These are phyloP conservation scores for Luehdorfia chinensis DNA, from an alignment of 1,140 invertebrate species.

Conservation along the genomic window DNA sequence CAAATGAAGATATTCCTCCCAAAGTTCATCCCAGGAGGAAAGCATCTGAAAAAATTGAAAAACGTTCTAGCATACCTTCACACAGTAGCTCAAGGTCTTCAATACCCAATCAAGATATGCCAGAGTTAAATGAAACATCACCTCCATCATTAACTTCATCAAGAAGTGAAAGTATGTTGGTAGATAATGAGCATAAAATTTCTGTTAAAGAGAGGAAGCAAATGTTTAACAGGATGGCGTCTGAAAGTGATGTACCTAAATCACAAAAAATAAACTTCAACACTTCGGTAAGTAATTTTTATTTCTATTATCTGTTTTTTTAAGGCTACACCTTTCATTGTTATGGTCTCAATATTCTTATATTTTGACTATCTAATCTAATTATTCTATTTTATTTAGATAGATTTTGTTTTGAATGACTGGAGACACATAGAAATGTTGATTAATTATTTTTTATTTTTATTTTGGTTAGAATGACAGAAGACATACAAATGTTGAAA, in stretches of 20 bases:
- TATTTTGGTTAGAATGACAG: no score
- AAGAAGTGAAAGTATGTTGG: constrained; percentile 57
- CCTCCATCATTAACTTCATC: constrained; percentile 40
- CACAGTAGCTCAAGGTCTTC: constrained; percentile 27
- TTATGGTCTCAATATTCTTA: no score
- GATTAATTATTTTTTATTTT: no score
- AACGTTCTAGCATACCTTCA: constrained; percentile 34
- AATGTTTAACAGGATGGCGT: constrained; percentile 94
- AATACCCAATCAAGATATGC: constrained; percentile 36
- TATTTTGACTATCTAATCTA: no score
- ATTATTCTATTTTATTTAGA: no score
- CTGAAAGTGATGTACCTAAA: constrained; percentile 82
- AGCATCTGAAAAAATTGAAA: constrained; percentile 53
- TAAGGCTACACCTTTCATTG: no score
- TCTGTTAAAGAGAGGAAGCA: constrained; percentile 95
- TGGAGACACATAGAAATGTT: no score
- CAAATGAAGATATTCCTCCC: constrained; percentile 49
- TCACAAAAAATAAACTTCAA: constrained; percentile 49
- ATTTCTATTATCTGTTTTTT: constrained; percentile 3
- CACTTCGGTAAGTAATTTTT: constrained; percentile 43
- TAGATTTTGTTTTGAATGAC: background rate
- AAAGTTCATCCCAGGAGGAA: constrained; percentile 58
- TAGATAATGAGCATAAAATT: constrained; percentile 79
- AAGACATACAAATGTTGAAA: no score
- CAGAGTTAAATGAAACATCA: constrained; percentile 24